Conservation (phyloP, 2,797 vertebrate genomes). For the Chaunax sp. region DNA sequence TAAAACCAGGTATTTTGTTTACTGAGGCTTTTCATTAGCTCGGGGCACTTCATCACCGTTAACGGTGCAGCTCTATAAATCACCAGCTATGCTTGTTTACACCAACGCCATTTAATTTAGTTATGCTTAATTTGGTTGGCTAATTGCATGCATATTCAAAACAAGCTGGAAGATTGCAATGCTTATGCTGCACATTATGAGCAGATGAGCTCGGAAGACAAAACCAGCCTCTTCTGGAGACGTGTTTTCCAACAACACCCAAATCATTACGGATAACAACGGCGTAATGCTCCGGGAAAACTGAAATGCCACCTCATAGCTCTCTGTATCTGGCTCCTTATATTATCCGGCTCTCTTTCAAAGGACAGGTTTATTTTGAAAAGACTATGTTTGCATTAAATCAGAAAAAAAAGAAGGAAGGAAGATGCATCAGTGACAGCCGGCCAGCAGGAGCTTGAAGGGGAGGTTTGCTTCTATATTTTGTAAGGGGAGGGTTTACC, state of each 20-base stretch:
- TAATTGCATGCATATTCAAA: constrained; percentile 82
- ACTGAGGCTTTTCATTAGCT: constrained; percentile 70
- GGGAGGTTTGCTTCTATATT: constrained; percentile 27
- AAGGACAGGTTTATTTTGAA: constrained; percentile 31
- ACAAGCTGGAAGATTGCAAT: constrained; percentile 66
- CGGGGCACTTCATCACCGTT: constrained; percentile 62
- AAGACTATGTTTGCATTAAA: constrained; percentile 43
- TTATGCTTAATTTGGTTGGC: constrained; percentile 77
- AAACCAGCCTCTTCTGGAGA: constrained; percentile 50
- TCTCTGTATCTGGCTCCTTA: constrained; percentile 55
- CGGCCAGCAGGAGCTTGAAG: constrained; percentile 37
- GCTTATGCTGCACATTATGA: constrained; percentile 65
- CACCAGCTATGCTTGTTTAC: constrained; percentile 69
- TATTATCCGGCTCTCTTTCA: constrained; percentile 38
- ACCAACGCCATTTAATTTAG: constrained; percentile 74
- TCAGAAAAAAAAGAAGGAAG: constrained; percentile 15
- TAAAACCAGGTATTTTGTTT: constrained; percentile 73
- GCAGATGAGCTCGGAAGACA: constrained; percentile 40
- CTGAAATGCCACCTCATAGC: constrained; percentile 66
- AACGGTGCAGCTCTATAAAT: constrained; percentile 71
- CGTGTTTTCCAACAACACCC: constrained; percentile 39
- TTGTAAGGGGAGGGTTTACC: constrained; percentile 38
- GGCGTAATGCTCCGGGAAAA: constrained; percentile 44
- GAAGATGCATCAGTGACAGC: constrained; percentile 44
- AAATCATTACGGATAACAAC: constrained; percentile 68